These are phyloP conservation scores for Chloroclystis v-ata DNA, from an alignment of 2,888 invertebrate species.

Conservation along the genomic window DNA sequence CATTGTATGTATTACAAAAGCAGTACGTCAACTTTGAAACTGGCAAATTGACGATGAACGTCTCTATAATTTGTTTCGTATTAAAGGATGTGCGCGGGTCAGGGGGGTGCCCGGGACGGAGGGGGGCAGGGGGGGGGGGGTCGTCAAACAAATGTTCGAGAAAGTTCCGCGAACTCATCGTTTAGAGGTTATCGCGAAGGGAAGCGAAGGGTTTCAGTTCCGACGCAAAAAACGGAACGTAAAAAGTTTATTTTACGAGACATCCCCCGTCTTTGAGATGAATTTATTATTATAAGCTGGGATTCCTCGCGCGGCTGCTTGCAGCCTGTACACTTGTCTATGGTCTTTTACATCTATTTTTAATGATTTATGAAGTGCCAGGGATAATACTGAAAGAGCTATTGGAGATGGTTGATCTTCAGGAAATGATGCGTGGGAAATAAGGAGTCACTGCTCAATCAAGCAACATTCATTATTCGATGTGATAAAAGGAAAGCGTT, in stretches of 20 bases:
- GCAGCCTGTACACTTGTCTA: too few species aligned
- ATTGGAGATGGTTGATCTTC: too few species aligned
- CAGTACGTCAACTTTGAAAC: conserved; percentile 5
- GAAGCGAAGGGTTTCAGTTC: too few species aligned
- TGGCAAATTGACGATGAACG: conserved; percentile 4
- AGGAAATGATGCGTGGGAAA: too few species aligned
- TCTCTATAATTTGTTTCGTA: conserved; percentile 13
- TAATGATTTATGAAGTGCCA: too few species aligned
- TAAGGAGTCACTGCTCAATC: too few species aligned
- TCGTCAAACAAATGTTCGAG: conserved; percentile 10
- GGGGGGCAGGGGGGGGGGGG: background rate
- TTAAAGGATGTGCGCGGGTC: background rate
- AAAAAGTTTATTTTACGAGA: conserved; percentile 4
- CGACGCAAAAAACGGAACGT: conserved; percentile 6
- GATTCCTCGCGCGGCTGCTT: background rate
- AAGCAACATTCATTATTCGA: too few species aligned
- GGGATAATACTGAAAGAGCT: too few species aligned
- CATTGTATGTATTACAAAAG: too few species aligned
- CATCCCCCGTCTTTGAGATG: conserved; percentile 1
- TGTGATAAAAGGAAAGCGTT: too few species aligned
- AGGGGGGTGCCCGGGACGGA: background rate
- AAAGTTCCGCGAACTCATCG: conserved; percentile 17
- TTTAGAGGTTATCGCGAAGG: conserved; percentile 19
- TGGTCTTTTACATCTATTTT: too few species aligned
- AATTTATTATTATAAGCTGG: conserved; percentile 2